Conservation (phyloP, 2,113 vertebrate species). For the Oncorhynchus nerka region DNA sequence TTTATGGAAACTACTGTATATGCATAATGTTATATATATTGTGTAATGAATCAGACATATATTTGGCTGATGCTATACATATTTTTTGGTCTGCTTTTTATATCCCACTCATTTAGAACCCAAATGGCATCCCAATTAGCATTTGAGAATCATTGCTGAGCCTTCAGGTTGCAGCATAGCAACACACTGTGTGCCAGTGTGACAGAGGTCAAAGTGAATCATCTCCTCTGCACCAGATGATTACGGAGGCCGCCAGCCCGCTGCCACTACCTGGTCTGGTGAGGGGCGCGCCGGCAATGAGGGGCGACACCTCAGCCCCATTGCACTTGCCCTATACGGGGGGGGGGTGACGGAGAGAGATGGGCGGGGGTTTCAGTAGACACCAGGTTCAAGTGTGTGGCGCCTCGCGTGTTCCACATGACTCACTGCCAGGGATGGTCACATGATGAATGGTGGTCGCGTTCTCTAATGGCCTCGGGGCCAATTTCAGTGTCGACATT, state of each 20-base stretch:
- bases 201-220: conserved; percentile 76
- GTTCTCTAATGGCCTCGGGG: conserved; percentile 46
- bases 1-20: background rate
- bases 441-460: conserved; percentile 52
- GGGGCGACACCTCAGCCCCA: conserved; percentile 41
- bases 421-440: conserved; percentile 25
- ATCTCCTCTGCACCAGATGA: conserved; percentile 70
- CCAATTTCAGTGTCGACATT: conserved; percentile 37
- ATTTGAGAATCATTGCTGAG: conserved; percentile 64
- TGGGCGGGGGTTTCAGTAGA: conserved; percentile 29
- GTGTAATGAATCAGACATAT: conserved; percentile 57
- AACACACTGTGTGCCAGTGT: conserved; percentile 53
- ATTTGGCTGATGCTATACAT: conserved; percentile 52
- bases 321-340: conserved; percentile 9
- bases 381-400: conserved; percentile 51
- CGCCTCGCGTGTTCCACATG: conserved; percentile 34
- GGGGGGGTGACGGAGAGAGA: conserved; percentile 15
- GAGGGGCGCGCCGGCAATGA: conserved; percentile 58
- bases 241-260: conserved; percentile 51
- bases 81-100: conserved; percentile 40
- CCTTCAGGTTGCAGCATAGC: conserved; percentile 54
- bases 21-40: background rate
- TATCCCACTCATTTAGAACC: conserved; percentile 65
- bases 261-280: conserved; percentile 70
- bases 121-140: conserved; percentile 69